Evolutionary conservation across 1,140 invertebrate genomes (phyloP).

Genomic region (Argopecten irradians): DNA sequence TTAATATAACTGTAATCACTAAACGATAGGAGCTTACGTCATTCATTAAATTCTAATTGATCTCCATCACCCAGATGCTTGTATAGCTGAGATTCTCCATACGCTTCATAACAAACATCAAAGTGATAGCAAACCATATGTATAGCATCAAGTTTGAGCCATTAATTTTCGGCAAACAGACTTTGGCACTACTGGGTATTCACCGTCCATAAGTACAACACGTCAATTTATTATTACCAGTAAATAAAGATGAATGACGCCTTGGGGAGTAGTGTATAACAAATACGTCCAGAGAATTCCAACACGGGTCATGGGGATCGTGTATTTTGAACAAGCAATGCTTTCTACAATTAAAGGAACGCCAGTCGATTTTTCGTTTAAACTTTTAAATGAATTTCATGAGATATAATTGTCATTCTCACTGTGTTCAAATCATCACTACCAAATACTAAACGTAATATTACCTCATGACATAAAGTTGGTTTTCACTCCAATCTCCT

Average conservation of each 20-base stretch:
- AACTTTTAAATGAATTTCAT: neutral
- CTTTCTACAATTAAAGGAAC: no score
- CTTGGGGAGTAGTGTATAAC: neutral
- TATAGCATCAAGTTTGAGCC: neutral
- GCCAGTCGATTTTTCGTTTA: neutral
- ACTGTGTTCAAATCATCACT: no score
- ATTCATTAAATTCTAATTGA: neutral
- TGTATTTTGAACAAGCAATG: neutral
- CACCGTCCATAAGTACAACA: neutral
- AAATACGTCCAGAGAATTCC: neutral
- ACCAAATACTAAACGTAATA: no score
- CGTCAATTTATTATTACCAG: neutral
- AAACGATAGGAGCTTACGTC: neutral
- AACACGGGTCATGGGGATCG: neutral
- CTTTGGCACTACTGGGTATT: neutral
- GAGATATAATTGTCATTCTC: no score
- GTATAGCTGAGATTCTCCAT: neutral
- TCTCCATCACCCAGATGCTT: constrained; percentile 4
- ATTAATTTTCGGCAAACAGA: neutral
- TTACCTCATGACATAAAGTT: no score
- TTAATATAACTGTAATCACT: neutral
- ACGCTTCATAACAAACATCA: neutral
- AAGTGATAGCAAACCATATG: neutral
- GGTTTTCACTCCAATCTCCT: no score
- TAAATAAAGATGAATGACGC: neutral